Conservation (phyloP, 2,888 invertebrate species). For the Pantelozetes paolii region DNA sequence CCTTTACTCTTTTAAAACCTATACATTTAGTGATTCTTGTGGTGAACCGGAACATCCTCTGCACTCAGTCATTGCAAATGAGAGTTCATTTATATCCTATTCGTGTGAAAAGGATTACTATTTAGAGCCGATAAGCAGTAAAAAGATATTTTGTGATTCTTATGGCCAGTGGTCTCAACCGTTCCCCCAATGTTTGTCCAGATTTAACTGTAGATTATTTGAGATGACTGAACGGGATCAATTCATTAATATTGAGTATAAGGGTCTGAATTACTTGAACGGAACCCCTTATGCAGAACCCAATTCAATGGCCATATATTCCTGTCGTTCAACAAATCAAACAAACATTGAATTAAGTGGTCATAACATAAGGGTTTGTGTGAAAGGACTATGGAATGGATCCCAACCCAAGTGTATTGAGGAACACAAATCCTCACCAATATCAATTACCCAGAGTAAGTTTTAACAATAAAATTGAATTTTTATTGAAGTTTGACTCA, state of each 20-base stretch:
- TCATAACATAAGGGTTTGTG: background rate
- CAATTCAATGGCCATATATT: slow-evolving; percentile 24
- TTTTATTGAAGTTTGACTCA: too few species aligned
- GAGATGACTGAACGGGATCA: background rate
- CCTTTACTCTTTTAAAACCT: too few species aligned
- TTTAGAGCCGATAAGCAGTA: background rate
- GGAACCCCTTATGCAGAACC: slow-evolving; percentile 4
- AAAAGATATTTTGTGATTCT: background rate
- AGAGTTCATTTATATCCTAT: background rate
- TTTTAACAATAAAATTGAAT: too few species aligned
- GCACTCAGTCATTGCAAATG: background rate
- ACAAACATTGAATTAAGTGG: background rate
- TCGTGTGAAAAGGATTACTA: background rate
- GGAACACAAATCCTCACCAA: background rate
- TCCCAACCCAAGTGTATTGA: slow-evolving; percentile 11
- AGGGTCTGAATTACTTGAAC: background rate
- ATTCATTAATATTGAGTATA: background rate
- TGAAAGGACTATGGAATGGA: slow-evolving; percentile 1
- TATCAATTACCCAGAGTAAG: too few species aligned
- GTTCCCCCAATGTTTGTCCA: background rate
- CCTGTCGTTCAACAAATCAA: background rate
- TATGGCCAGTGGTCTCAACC: background rate
- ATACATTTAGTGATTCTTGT: slow-evolving; percentile 12
- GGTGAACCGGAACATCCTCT: slow-evolving; percentile 4
- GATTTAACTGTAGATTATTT: background rate